phyloP scores from a whole-genome alignment of 2,888 invertebrate species.

The Aplocera efformata region DNA sequence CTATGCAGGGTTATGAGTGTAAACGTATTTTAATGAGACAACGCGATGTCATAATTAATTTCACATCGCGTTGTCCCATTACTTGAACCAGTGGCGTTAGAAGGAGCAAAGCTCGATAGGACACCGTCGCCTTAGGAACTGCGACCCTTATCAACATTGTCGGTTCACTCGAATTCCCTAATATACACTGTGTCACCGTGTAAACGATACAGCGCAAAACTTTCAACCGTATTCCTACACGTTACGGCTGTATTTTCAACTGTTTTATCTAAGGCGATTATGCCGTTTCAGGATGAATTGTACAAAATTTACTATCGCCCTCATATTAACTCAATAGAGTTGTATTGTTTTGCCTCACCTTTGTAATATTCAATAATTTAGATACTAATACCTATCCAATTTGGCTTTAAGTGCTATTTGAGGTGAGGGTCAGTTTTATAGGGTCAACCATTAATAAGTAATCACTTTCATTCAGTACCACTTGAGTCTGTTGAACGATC shows the following conservation, averaged over 20 bases:
- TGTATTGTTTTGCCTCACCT: constrained; percentile 61
- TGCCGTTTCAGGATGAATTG: constrained; percentile 31
- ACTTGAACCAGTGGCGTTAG: constrained; percentile 41
- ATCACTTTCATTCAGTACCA: too few species aligned
- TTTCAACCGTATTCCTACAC: constrained; percentile 23
- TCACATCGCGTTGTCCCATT: constrained; percentile 29
- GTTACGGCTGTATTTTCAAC: constrained; percentile 24
- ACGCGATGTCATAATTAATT: too few species aligned
- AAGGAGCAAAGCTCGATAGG: constrained; percentile 60
- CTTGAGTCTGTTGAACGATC: too few species aligned
- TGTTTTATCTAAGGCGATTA: constrained; percentile 4
- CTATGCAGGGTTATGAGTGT: too few species aligned
- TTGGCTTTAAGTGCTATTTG: too few species aligned
- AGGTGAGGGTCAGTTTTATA: too few species aligned
- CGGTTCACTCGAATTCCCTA: constrained; percentile 58
- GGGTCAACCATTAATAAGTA: too few species aligned
- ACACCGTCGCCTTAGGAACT: constrained; percentile 63
- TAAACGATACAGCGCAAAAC: constrained; percentile 28
- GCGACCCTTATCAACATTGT: constrained; percentile 73
- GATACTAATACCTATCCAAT: too few species aligned
- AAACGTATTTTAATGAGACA: too few species aligned
- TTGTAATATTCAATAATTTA: constrained; percentile 59
- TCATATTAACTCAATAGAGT: constrained; percentile 59
- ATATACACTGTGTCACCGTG: constrained; percentile 56
- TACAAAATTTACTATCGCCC: constrained; percentile 58